Percentiles rank a stretch among this genome's conserved stretches.
Evolutionary conservation across 2,113 vertebrate genomes (phyloP).

Genomic region (Boleophthalmus pectinirostris): DNA sequence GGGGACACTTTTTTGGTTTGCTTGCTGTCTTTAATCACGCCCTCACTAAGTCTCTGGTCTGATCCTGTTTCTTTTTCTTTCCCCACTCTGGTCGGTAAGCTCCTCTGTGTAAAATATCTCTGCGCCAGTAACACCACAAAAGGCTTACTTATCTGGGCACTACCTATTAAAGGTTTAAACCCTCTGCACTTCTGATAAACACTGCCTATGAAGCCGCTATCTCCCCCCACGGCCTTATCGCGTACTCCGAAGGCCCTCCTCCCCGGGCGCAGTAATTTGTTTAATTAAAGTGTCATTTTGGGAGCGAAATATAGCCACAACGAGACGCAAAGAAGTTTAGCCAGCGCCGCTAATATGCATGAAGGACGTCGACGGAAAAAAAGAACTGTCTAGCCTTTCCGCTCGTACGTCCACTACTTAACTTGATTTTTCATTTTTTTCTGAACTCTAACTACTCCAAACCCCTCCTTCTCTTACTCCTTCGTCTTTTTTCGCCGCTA

Average conservation of each 20-base stretch:
- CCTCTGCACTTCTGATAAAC: conserved; percentile 76
- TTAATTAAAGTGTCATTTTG: conserved; percentile 87
- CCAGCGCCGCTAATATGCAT: conserved; percentile 42
- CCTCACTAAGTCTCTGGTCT: conserved; percentile 67
- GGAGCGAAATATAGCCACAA: conserved; percentile 72
- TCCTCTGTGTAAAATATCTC: conserved; percentile 76
- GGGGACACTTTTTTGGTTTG: conserved; percentile 55
- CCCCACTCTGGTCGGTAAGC: conserved; percentile 71
- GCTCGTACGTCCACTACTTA: conserved; percentile 62
- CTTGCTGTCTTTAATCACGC: conserved; percentile 63
- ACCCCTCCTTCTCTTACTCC: conserved; percentile 8
- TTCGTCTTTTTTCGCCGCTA: conserved; percentile 47
- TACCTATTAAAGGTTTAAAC: conserved; percentile 86
- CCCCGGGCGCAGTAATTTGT: conserved; percentile 77
- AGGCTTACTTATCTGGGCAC: conserved; percentile 83
- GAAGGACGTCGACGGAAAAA: background rate
- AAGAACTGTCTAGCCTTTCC: conserved; percentile 6
- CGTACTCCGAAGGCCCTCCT: conserved; percentile 77
- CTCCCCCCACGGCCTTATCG: conserved; percentile 74
- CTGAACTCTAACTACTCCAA: conserved; percentile 70
- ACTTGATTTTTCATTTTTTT: conserved; percentile 45
- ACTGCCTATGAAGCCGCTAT: conserved; percentile 79
- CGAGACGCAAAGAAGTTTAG: conserved; percentile 76
- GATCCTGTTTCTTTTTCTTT: conserved; percentile 63
- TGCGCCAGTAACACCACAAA: conserved; percentile 76